Percentiles rank a stretch among this genome's conserved stretches.
phyloP scores from a whole-genome alignment of 2,888 invertebrate species.

The Drosophila basisetae region DNA sequence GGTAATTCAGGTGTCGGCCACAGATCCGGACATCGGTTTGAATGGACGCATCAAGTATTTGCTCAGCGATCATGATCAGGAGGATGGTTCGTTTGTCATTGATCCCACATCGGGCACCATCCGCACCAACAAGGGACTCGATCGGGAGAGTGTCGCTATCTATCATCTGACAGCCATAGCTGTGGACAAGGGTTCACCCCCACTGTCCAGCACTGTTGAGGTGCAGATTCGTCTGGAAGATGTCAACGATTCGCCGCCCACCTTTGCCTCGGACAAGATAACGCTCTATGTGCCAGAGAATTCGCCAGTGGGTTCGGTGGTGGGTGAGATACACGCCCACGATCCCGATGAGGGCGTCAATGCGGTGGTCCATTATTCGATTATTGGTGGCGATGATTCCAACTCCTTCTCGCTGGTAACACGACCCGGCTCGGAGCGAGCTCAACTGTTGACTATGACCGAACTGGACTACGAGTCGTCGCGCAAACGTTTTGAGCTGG shows the following conservation, averaged over 20 bases:
- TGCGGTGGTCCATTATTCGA: conserved; percentile 96
- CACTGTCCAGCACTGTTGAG: conserved; percentile 89
- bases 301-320: conserved; percentile 97
- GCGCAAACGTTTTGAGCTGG: conserved; percentile 94
- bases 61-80: conserved; percentile 90
- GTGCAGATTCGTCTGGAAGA: conserved; percentile 94
- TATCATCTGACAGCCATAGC: conserved; percentile 95
- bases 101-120: conserved; percentile 97
- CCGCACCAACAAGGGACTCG: conserved; percentile 94
- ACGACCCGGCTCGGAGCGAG: conserved; percentile 92
- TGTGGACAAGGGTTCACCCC: conserved; percentile 94
- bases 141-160: conserved; percentile 94
- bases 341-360: conserved; percentile 97
- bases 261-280: conserved; percentile 95
- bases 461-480: conserved; percentile 98
- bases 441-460: conserved; percentile 94
- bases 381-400: conserved; percentile 96
- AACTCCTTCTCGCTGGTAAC: conserved; percentile 93
- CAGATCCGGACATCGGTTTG: conserved; percentile 93
- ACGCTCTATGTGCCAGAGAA: conserved; percentile 96
- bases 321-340: conserved; percentile 94
- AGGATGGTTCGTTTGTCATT: conserved; percentile 95
- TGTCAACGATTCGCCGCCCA: conserved; percentile 95
- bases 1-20: conserved; percentile 91
- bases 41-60: conserved; percentile 95